Base-by-base conservation (phyloP, 2,888 invertebrate genomes). In the Heliconius sara region DNA sequence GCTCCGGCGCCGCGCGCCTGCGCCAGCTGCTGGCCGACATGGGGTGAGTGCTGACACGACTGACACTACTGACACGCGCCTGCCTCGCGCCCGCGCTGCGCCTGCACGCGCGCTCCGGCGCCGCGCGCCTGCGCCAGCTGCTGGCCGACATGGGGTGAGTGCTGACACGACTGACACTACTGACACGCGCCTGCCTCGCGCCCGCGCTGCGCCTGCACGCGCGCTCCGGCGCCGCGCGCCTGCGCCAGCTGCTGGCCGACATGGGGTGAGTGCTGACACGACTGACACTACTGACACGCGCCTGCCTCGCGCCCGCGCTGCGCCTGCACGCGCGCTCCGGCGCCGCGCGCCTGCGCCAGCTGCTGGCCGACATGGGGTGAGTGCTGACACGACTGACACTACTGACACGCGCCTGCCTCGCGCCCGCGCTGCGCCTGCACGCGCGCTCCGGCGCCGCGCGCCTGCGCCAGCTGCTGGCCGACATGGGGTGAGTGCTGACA, bases 21-120 rank as follows among this genome's bases (percentile, higher is more conserved):
- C 99, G 99, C 93, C 96, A 99, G 34, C 98, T 98, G 90, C 39
- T 99, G 99, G 99, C 97, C 97, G 25, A 96, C 39, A 39, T 99
- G 25, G 97, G 98, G 89, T 97, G 97, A 57, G 98, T 98, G 85
- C 94, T 99, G 84, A 30, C 30, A 96, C 97, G 84, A 39, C 10
- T 10, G 39, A 39, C 39, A 39, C 9, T 10, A 10, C 39, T 10
- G 39, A 39, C 97, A 98, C 93, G 97, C 99, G 6, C 96, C 97
- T 85, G 96, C 96, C 96, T 97, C 3, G 97, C 98, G 2, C 98
- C 30, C 30, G 30, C 30, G 80, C 95, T 99, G 85, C 96, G 97
- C 84, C 94, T 99, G 77, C 99, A 99, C 98, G 97, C 98, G 0
- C 91, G 97, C 25, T 97, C 97, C 73, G 99, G 99, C 0, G 97